phyloP scores from a whole-genome alignment of 2,113 vertebrate species.

The Hassar affinis region DNA sequence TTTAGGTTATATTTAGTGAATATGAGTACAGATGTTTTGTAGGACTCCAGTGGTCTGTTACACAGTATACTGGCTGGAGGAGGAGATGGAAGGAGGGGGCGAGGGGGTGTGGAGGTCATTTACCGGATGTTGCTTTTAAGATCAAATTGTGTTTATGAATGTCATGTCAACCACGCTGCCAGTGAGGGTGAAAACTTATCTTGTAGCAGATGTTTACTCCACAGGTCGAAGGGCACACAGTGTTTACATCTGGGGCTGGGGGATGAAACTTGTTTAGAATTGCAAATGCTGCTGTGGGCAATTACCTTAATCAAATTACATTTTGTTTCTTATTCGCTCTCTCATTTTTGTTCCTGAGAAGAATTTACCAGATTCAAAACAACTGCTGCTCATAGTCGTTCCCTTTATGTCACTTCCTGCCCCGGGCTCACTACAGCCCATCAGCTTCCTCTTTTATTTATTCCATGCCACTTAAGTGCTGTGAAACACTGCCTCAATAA shows the following conservation, averaged over 20 bases:
- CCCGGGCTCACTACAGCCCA: conserved; percentile 67
- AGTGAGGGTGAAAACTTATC: conserved; percentile 70
- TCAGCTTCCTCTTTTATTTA: conserved; percentile 72
- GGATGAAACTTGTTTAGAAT: conserved; percentile 72
- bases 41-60: conserved; percentile 11
- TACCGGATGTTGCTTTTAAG: conserved; percentile 66
- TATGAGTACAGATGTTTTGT: background rate
- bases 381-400: conserved; percentile 71
- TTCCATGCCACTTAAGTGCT: conserved; percentile 63
- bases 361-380: conserved; percentile 72
- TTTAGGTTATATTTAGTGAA: background rate
- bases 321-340: conserved; percentile 55
- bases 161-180: conserved; percentile 61
- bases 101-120: conserved; percentile 48
- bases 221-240: conserved; percentile 69
- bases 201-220: conserved; percentile 72
- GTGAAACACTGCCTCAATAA: conserved; percentile 49
- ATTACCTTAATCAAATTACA: conserved; percentile 74
- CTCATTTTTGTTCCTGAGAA: conserved; percentile 54
- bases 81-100: conserved; percentile 12
- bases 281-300: conserved; percentile 75
- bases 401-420: conserved; percentile 75
- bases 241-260: conserved; percentile 72
- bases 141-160: conserved; percentile 71
- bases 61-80: conserved; percentile 22